Conservation (phyloP, 1,140 invertebrate species). For the Zophobas morio region DNA sequence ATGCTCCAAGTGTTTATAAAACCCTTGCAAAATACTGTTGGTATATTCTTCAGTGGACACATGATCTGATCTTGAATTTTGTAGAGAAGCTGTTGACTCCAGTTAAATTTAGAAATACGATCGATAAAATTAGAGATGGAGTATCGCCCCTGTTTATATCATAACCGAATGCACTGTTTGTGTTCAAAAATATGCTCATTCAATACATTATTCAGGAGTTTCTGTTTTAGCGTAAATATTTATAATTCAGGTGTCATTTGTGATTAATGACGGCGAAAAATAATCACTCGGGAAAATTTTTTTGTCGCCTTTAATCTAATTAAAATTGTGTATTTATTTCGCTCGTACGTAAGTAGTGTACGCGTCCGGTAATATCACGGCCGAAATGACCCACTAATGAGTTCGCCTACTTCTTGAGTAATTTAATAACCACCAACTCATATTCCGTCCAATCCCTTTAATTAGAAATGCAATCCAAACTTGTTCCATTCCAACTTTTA, state of each 20-base stretch:
- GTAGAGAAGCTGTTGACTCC: conserved; percentile 25
- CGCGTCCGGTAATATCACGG: conserved; percentile 14
- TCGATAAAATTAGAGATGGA: conserved; percentile 36
- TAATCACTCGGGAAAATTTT: neutral
- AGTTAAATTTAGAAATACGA: conserved; percentile 41
- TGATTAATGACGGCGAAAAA: conserved; percentile 26
- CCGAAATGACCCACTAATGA: conserved; percentile 26
- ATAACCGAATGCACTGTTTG: conserved; percentile 18
- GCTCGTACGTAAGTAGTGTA: neutral
- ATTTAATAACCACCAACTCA: conserved; percentile 35
- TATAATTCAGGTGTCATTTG: neutral
- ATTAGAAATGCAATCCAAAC: conserved; percentile 27
- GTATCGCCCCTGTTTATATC: conserved; percentile 28
- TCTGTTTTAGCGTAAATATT: conserved; percentile 6
- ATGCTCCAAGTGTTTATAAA: too few species aligned
- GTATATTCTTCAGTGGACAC: too few species aligned
- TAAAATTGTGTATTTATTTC: conserved; percentile 2
- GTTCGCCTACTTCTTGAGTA: conserved; percentile 23
- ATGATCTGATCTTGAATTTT: conserved; percentile 22
- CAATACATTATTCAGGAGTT: conserved; percentile 13
- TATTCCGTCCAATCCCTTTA: conserved; percentile 31
- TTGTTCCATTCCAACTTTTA: conserved; percentile 41
- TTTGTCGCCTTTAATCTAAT: neutral
- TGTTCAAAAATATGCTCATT: conserved; percentile 37
- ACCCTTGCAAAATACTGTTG: too few species aligned